Conservation (phyloP, 2,113 vertebrate genomes). For the Philantomba maxwellii region DNA sequence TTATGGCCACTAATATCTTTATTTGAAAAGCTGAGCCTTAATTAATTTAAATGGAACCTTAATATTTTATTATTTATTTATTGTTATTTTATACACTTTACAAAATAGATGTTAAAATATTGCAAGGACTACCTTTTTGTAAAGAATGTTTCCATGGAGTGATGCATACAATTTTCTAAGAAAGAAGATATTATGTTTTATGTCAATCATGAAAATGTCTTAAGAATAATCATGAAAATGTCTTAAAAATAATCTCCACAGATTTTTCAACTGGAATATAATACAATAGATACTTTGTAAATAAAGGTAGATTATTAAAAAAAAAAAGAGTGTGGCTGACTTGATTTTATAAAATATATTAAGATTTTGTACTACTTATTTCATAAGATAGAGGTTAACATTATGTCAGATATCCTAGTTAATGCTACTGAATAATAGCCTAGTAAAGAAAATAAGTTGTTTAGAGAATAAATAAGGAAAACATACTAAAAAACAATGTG, state of each 20-base stretch:
- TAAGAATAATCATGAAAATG: neutral
- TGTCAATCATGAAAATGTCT: neutral
- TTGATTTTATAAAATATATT: neutral
- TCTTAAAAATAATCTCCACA: neutral
- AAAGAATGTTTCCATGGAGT: neutral
- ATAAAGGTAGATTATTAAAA: neutral
- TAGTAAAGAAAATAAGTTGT: neutral
- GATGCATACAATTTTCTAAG: neutral
- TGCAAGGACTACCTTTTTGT: neutral
- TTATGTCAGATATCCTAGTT: neutral
- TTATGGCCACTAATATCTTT: neutral
- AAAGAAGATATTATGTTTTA: neutral
- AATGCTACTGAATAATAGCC: neutral
- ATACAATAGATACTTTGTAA: neutral
- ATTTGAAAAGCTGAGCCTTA: neutral
- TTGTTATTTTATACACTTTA: neutral
- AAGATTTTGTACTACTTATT: neutral
- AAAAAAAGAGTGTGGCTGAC: neutral
- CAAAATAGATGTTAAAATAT: neutral
- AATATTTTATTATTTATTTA: neutral
- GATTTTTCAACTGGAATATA: neutral
- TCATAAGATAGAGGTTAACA: neutral
- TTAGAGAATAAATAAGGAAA: neutral
- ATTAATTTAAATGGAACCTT: neutral
- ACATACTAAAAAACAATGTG: neutral